phyloP scores from a whole-genome alignment of 2,113 vertebrate genomes.

The Promerops cafer region DNA sequence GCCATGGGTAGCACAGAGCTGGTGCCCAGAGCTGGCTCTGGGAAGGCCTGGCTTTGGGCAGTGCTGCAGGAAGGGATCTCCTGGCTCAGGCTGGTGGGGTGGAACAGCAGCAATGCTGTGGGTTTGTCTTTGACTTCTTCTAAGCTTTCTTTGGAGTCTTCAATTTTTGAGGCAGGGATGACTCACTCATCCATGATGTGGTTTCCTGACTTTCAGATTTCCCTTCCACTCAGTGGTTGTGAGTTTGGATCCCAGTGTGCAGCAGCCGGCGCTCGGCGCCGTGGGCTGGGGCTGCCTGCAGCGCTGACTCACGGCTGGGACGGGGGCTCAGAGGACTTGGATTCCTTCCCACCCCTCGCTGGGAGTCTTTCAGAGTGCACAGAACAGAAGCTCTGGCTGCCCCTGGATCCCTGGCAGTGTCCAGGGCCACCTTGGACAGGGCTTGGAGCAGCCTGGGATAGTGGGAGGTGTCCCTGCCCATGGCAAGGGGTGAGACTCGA shows the following conservation, averaged over 20 bases:
- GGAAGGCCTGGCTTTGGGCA: accelerated
- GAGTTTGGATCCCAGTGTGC: background rate
- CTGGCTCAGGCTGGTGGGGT: accelerated
- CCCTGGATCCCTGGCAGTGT: background rate
- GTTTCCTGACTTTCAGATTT: constrained; percentile 34
- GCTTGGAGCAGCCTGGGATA: background rate
- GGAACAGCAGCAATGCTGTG: background rate
- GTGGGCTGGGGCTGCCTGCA: background rate
- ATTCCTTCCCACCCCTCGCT: background rate
- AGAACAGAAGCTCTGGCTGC: background rate
- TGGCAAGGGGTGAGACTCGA: accelerated
- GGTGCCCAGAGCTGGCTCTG: background rate
- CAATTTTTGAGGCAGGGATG: constrained; percentile 25
- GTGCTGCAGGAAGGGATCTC: accelerated
- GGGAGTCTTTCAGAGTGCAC: accelerated
- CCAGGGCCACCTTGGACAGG: background rate
- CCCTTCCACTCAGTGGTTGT: background rate
- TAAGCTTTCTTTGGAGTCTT: background rate
- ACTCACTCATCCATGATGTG: constrained; percentile 53
- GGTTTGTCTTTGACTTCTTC: background rate
- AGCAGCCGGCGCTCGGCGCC: background rate
- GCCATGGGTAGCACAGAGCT: accelerated
- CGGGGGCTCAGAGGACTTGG: background rate
- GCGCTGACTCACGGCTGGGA: background rate
- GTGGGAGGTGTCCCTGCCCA: background rate